These are phyloP conservation scores for Alviniconcha strummeri DNA, from an alignment of 2,888 invertebrate genomes.

Conservation along the genomic window DNA sequence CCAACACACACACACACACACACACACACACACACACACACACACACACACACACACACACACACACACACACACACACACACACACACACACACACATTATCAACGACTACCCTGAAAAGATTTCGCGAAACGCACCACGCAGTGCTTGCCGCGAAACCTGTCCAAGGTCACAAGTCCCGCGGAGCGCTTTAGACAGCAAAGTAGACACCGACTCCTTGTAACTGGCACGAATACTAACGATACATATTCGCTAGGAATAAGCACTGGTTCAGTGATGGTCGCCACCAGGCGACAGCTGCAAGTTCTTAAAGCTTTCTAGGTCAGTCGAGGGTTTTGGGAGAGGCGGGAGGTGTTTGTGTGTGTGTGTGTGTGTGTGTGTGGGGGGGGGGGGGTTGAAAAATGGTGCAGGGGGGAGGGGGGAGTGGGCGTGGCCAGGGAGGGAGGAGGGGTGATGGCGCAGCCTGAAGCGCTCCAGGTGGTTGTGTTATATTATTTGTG, in stretches of 20 bases:
- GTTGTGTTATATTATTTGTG: too few relatives aligned
- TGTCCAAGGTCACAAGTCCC: neutral
- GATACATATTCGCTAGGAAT: neutral
- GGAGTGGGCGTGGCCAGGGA: too few relatives aligned
- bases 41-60: neutral
- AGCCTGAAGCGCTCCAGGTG: too few relatives aligned
- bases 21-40: neutral
- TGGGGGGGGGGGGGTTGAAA: too few relatives aligned
- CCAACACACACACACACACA: too few relatives aligned
- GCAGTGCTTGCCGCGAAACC: neutral
- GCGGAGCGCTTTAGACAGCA: neutral
- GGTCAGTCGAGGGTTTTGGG: too few relatives aligned
- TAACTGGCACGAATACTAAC: neutral
- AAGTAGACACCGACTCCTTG: neutral
- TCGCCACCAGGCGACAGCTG: neutral
- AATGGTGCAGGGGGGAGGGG: too few relatives aligned
- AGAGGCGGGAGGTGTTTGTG: too few relatives aligned
- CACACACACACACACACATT: neutral
- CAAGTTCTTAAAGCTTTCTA: too few relatives aligned
- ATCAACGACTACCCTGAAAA: neutral
- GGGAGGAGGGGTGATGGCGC: too few relatives aligned
- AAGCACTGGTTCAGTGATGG: neutral
- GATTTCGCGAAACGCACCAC: too few relatives aligned
- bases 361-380: too few relatives aligned
- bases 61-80: neutral